These are phyloP conservation scores for Phyllopteryx taeniolatus DNA, from an alignment of 2,113 vertebrate genomes.

Conservation along the genomic window DNA sequence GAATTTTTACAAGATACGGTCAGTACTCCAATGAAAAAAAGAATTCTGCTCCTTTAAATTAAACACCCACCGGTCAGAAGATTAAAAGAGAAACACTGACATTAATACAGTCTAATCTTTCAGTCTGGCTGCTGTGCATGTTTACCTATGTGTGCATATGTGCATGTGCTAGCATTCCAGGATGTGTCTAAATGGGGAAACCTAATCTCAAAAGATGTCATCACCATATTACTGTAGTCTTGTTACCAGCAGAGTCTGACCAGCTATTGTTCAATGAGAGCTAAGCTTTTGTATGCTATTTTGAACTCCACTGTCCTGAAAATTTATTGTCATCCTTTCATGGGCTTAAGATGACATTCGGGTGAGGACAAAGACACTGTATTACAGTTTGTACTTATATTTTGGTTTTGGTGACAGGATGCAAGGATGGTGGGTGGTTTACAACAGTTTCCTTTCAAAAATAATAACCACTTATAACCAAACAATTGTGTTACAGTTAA, in stretches of 20 bases:
- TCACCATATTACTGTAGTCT: constrained; percentile 28
- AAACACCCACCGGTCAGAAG: background rate
- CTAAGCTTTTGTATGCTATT: constrained; percentile 52
- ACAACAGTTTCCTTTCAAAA: constrained; percentile 22
- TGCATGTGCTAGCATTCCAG: constrained; percentile 15
- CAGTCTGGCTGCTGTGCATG: background rate
- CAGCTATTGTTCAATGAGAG: constrained; percentile 49
- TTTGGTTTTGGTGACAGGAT: constrained; percentile 13
- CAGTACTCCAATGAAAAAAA: background rate
- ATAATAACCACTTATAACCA: background rate
- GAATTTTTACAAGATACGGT: background rate
- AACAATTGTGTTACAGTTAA: background rate
- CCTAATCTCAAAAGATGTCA: constrained; percentile 61
- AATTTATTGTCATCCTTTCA: constrained; percentile 13
- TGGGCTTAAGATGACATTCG: constrained; percentile 16
- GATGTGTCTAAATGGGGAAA: constrained; percentile 50
- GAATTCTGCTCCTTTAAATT: background rate
- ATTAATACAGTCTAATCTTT: constrained; percentile 2
- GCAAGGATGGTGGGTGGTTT: constrained; percentile 19
- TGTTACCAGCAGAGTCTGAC: constrained; percentile 29
- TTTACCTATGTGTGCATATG: background rate
- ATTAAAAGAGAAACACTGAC: background rate
- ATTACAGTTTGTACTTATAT: constrained; percentile 2
- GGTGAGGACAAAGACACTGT: constrained; percentile 13
- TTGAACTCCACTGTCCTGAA: constrained; percentile 38